A percentile compares a stretch with the other conserved stretches of the same genome.
phyloP scores from a whole-genome alignment of 2,113 vertebrate genomes.

The Myxocyprinus asiaticus region DNA sequence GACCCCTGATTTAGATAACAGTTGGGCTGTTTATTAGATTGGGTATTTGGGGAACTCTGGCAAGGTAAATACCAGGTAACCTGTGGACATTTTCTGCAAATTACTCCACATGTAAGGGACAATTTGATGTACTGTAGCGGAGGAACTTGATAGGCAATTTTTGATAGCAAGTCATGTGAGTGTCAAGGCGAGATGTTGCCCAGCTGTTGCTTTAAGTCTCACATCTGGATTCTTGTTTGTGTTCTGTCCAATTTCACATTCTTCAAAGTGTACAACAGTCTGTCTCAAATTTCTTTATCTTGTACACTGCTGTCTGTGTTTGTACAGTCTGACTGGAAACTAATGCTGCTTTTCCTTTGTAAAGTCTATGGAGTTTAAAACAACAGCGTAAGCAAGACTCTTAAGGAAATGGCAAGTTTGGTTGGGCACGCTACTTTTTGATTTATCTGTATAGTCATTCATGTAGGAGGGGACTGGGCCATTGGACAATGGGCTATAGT shows the following conservation, averaged over 20 bases:
- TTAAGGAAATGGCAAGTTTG: too few species aligned
- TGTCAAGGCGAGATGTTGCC: neutral
- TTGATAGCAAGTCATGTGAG: conserved; percentile 11
- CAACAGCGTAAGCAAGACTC: neutral
- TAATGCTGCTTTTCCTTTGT: too few species aligned
- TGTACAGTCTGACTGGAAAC: neutral
- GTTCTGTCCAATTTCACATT: conserved; percentile 1
- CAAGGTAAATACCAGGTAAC: too few species aligned
- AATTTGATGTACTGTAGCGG: neutral
- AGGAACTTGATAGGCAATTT: conserved; percentile 8
- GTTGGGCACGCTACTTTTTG: too few species aligned
- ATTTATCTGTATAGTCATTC: too few species aligned
- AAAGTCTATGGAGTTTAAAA: neutral
- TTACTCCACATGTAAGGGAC: neutral
- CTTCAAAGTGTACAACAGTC: neutral
- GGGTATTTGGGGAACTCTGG: neutral
- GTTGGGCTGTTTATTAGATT: neutral
- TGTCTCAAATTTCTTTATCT: neutral
- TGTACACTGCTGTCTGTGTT: neutral
- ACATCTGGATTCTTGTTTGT: neutral
- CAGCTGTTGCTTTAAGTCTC: conserved; percentile 8
- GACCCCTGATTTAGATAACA: conserved; percentile 23
- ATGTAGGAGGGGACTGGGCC: too few species aligned
- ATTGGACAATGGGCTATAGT: too few species aligned
- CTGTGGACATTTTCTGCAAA: too few species aligned